phyloP scores from a whole-genome alignment of 2,888 invertebrate genomes.

The Allacma fusca region DNA sequence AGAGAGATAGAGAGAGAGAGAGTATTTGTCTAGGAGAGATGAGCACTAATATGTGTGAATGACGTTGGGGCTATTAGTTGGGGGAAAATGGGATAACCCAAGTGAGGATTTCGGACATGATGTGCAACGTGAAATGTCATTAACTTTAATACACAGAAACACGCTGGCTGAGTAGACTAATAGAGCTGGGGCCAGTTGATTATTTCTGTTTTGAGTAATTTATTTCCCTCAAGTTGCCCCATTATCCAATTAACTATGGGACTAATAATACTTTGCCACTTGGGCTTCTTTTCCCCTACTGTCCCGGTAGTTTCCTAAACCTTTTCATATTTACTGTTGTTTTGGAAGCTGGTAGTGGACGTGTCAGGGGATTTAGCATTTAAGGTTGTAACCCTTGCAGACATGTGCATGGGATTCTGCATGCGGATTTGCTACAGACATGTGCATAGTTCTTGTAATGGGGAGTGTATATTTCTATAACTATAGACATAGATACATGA shows the following conservation, averaged over 20 bases:
- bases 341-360: too few species aligned
- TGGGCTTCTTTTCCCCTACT: constrained; percentile 1
- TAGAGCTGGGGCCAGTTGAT: constrained; percentile 30
- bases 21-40: too few species aligned
- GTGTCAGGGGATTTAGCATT: too few species aligned
- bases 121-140: constrained; percentile 32
- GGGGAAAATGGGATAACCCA: neutral
- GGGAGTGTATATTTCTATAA: too few species aligned
- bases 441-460: too few species aligned
- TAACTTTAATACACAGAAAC: constrained; percentile 37
- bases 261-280: constrained; percentile 1
- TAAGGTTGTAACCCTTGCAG: too few species aligned
- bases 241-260: constrained; percentile 33
- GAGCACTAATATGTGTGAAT: neutral
- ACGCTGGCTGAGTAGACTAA: constrained; percentile 38
- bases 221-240: neutral
- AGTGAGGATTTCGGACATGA: neutral
- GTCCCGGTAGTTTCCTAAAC: constrained; percentile 1
- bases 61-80: constrained; percentile 1
- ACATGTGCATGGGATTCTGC: too few species aligned
- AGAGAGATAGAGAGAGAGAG: too few species aligned
- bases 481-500: too few species aligned
- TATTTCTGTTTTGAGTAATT: constrained; percentile 34
- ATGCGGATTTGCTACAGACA: too few species aligned
- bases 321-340: neutral